A percentile compares a stretch with the other conserved stretches of the same genome.
Conservation (phyloP, 2,113 vertebrate species). For the Bagarius yarrelli region DNA sequence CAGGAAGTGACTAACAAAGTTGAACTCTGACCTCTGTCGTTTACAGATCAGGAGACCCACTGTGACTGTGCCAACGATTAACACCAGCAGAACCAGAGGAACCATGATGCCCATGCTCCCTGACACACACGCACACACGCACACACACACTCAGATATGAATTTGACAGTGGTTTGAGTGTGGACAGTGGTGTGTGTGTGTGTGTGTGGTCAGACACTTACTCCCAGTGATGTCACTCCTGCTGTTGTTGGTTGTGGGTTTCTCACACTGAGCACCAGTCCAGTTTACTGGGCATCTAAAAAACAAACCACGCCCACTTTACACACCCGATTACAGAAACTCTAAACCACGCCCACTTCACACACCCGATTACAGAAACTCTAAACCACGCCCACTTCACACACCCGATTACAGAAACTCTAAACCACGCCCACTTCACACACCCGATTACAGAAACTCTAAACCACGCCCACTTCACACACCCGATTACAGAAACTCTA, state of each 20-base stretch:
- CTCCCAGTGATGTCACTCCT: constrained; percentile 81
- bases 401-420: background rate
- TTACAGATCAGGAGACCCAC: constrained; percentile 84
- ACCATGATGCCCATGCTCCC: constrained; percentile 87
- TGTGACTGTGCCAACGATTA: constrained; percentile 78
- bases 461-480: background rate
- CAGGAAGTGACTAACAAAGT: background rate
- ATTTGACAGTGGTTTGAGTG: background rate
- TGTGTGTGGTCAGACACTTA: constrained; percentile 65
- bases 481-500: background rate
- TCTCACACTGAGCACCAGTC: constrained; percentile 86
- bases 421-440: background rate
- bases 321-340: background rate
- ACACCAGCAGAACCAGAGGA: constrained; percentile 81
- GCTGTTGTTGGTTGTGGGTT: constrained; percentile 80
- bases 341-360: background rate
- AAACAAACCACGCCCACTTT: constrained; percentile 21
- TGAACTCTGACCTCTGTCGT: constrained; percentile 74
- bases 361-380: background rate
- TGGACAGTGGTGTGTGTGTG: constrained; percentile 15
- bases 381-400: background rate
- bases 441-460: background rate
- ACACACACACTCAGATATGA: constrained; percentile 1
- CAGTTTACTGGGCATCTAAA: constrained; percentile 83
- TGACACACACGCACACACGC: constrained; percentile 57